phyloP scores from a whole-genome alignment of 2,113 vertebrate genomes.

The Todiramphus chloris region DNA sequence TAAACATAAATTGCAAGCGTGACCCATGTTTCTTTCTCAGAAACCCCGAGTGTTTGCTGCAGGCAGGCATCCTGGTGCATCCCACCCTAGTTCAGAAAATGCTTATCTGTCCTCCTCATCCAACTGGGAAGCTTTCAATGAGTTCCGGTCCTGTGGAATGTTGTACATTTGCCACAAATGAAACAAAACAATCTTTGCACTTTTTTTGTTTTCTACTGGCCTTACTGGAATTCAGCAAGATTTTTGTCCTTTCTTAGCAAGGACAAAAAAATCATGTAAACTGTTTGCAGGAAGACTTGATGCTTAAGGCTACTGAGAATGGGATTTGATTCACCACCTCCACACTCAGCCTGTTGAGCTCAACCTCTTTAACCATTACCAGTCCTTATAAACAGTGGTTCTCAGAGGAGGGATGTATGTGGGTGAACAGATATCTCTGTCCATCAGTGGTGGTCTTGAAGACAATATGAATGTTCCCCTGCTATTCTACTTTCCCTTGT shows the following conservation, averaged over 20 bases:
- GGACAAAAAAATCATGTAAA: neutral
- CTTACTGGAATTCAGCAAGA: neutral
- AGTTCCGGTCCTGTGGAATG: neutral
- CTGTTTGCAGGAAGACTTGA: neutral
- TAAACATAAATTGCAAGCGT: neutral
- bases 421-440: neutral
- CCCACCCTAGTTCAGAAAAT: neutral
- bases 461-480: fast-evolving
- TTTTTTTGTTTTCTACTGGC: neutral
- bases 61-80: neutral
- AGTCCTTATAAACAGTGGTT: neutral
- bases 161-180: neutral
- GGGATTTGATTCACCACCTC: neutral
- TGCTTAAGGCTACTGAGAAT: neutral
- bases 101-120: neutral
- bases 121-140: neutral
- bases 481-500: neutral
- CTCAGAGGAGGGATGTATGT: neutral
- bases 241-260: neutral
- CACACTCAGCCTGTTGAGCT: neutral
- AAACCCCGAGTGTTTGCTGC: neutral
- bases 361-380: neutral
- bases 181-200: neutral
- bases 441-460: neutral
- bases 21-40: neutral